phyloP scores from a whole-genome alignment of 2,113 vertebrate genomes.

The Plecotus auritus region DNA sequence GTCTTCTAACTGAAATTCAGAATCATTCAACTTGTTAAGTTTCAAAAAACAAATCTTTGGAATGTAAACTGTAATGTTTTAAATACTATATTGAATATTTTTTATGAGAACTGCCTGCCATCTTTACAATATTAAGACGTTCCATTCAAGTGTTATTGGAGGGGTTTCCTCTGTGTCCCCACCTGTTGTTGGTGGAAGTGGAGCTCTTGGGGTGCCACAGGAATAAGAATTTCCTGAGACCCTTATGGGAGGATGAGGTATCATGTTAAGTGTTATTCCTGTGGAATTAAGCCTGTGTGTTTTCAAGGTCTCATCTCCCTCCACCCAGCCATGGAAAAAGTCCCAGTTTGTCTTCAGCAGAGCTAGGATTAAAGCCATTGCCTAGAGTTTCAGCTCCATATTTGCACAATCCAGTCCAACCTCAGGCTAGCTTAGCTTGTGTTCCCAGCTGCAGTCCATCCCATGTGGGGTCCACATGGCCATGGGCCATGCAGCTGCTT shows the following conservation, averaged over 20 bases:
- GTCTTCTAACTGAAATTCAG: not conserved
- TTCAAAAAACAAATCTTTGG: not conserved
- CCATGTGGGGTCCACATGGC: not conserved
- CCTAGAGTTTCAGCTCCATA: too few species aligned
- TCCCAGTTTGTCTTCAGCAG: not conserved
- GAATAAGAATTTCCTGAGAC: not conserved
- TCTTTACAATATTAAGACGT: not conserved
- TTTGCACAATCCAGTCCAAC: not conserved
- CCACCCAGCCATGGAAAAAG: not conserved
- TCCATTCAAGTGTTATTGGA: not conserved
- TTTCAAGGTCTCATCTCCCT: not conserved
- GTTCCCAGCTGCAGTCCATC: not conserved
- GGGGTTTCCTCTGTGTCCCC: not conserved
- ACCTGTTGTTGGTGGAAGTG: not conserved
- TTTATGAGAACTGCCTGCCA: not conserved
- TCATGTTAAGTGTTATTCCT: not conserved
- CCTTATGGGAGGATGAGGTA: not conserved
- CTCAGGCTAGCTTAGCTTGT: not conserved
- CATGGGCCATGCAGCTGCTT: not conserved
- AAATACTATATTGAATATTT: not conserved
- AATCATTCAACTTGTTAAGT: not conserved
- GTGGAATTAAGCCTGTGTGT: not conserved
- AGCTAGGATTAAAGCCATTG: not conserved
- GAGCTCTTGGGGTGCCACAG: too few species aligned
- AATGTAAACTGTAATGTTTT: not conserved